These are phyloP conservation scores for Yponomeuta cagnagella DNA, from an alignment of 2,888 invertebrate species.

Conservation along the genomic window DNA sequence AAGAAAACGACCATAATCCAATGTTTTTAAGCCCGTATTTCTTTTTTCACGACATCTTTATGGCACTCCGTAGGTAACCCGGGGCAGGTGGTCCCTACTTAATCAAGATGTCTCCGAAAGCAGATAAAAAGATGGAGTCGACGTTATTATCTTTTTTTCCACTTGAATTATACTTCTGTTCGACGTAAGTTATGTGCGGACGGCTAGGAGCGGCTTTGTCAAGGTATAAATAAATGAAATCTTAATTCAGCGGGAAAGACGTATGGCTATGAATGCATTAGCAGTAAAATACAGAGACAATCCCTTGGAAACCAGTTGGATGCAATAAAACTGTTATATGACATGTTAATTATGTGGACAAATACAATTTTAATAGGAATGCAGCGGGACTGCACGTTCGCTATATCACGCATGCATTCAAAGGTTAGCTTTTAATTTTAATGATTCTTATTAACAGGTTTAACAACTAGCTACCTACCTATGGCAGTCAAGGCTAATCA, in stretches of 20 bases:
- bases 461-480: neutral
- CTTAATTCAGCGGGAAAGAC: slow-evolving; percentile 68
- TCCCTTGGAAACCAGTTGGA: slow-evolving; percentile 47
- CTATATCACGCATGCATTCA: neutral
- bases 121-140: slow-evolving; percentile 51
- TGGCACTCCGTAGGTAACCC: slow-evolving; percentile 49
- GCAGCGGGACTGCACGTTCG: slow-evolving; percentile 9
- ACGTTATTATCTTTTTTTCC: slow-evolving; percentile 49
- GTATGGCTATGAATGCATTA: slow-evolving; percentile 70
- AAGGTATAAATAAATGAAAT: slow-evolving; percentile 58
- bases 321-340: slow-evolving; percentile 51
- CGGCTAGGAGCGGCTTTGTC: slow-evolving; percentile 49
- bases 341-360: slow-evolving; percentile 56
- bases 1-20: slow-evolving; percentile 41
- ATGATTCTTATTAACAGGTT: neutral
- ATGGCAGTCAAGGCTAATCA: neutral
- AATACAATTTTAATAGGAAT: slow-evolving; percentile 47
- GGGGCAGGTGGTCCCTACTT: slow-evolving; percentile 73
- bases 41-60: slow-evolving; percentile 63
- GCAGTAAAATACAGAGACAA: slow-evolving; percentile 49
- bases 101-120: slow-evolving; percentile 74
- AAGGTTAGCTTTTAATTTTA: slow-evolving; percentile 1
- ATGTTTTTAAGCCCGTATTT: slow-evolving; percentile 64
- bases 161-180: slow-evolving; percentile 64
- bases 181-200: slow-evolving; percentile 52